phyloP scores from a whole-genome alignment of 2,797 vertebrate genomes.

The Lepidocolaptes lacrymiger region DNA sequence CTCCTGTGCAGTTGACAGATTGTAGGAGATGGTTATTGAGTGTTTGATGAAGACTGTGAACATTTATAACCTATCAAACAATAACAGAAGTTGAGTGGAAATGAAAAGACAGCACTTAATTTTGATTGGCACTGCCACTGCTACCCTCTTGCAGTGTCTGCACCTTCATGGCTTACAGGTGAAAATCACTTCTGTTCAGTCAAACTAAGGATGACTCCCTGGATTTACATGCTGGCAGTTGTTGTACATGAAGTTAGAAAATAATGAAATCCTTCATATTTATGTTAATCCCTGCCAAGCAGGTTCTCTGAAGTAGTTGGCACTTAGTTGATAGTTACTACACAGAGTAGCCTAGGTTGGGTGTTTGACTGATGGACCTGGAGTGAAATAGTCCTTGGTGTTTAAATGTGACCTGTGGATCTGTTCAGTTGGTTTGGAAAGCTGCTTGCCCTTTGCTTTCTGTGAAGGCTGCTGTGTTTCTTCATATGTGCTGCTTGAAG shows the following conservation, averaged over 20 bases:
- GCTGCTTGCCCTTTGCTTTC: neutral
- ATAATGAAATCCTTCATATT: neutral
- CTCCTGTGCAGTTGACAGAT: neutral
- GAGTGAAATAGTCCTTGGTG: neutral
- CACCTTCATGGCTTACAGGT: neutral
- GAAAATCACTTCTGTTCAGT: neutral
- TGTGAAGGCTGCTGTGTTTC: neutral
- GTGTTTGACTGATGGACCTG: neutral
- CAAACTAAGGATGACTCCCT: neutral
- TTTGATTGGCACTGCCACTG: neutral
- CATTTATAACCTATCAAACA: neutral
- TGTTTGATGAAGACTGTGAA: neutral
- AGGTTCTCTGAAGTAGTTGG: neutral
- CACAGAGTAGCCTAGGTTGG: neutral
- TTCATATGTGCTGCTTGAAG: neutral
- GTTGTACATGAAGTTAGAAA: neutral
- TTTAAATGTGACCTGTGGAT: neutral
- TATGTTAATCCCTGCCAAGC: neutral
- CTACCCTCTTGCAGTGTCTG: neutral
- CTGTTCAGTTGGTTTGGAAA: neutral
- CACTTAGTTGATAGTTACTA: neutral
- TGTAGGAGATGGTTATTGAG: neutral
- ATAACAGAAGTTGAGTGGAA: neutral
- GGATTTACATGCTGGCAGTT: neutral
- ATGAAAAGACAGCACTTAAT: neutral